Evolutionary conservation across 2,888 invertebrate species (phyloP), one percentile per base, ranked within the genome.

Genomic region (Lagria hirta): DNA sequence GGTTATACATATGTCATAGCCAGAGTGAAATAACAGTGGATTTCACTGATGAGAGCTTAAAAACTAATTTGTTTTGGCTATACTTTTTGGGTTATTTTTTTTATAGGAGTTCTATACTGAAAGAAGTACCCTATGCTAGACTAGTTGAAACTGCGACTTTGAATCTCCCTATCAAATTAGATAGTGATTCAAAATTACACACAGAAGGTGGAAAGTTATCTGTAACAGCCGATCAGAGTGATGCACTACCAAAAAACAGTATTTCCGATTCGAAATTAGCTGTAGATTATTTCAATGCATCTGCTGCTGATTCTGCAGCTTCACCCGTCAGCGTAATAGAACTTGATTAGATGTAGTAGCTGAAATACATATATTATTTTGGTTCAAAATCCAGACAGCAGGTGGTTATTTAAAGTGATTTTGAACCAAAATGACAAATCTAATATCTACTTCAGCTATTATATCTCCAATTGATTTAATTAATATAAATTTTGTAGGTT

Each of bases 191-290:
- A 1, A 83, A 79, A 71, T 73, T 81, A 24, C 84, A 81, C 64
- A 82, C 73, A 8, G 78, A 78, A 35, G 68, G 64, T 44, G 60
- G 62, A 7, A 70, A 68, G 53, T 48, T 69, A 16, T 51, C 54
- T 6, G 63, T 78, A 8, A 73, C 66, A 49, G 74, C 74, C 2
- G 61, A 61, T 8, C 73, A 73, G 45, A 68, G 70, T 3, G 78
- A 79, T 35, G 61, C 62, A 6, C 60, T 69, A n/a, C 83, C 84
- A 1, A 90, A 91, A 63, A 89, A 88, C 52, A 90, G 89, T 65
- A 83, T 85, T 2, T 91, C 90, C 0, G 92, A 91, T 71, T 90
- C 91, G 0, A 86, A 87, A 67, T 70, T 91, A 44, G 88, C 90
- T 1, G 81, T 89, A 1, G 89, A 87, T 66, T 87, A 84, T 65